phyloP scores from a whole-genome alignment of 1,140 invertebrate genomes.

The Penaeus indicus region DNA sequence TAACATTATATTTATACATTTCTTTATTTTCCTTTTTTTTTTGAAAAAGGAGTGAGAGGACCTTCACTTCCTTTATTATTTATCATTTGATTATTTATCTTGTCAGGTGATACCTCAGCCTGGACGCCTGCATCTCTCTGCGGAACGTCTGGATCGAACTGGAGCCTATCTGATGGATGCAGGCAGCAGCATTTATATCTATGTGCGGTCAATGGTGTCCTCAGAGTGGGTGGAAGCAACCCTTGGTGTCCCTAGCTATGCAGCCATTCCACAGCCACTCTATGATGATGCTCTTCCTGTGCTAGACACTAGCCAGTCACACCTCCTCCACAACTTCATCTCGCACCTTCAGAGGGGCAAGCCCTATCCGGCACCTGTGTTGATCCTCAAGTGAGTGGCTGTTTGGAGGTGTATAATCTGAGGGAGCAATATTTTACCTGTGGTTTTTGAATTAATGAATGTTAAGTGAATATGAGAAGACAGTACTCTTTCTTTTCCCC shows the following conservation, averaged over 20 bases:
- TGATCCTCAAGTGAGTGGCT: slow-evolving; percentile 46
- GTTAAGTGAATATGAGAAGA: no score
- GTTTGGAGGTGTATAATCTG: no score
- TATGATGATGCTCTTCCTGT: slow-evolving; percentile 78
- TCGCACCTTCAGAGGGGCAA: slow-evolving; percentile 79
- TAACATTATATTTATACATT: not conserved
- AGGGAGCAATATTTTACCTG: no score
- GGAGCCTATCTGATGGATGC: slow-evolving; percentile 94
- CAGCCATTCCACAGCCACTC: slow-evolving; percentile 75
- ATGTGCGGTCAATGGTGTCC: slow-evolving; percentile 86
- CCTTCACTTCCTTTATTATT: no score
- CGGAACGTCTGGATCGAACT: slow-evolving; percentile 83
- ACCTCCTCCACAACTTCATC: slow-evolving; percentile 85
- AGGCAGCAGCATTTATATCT: slow-evolving; percentile 86
- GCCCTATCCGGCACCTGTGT: slow-evolving; percentile 42
- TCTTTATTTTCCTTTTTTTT: not conserved
- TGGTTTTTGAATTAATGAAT: no score
- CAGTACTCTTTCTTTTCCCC: no score
- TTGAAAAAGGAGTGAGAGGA: not conserved
- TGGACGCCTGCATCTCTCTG: slow-evolving; percentile 76
- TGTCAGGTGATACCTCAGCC: slow-evolving; percentile 70
- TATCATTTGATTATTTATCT: not conserved
- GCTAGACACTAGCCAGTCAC: slow-evolving; percentile 82
- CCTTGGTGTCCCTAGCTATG: slow-evolving; percentile 72
- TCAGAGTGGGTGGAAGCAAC: slow-evolving; percentile 81